Conservation (phyloP, 1,140 invertebrate genomes). For the Chironomus tepperi region DNA sequence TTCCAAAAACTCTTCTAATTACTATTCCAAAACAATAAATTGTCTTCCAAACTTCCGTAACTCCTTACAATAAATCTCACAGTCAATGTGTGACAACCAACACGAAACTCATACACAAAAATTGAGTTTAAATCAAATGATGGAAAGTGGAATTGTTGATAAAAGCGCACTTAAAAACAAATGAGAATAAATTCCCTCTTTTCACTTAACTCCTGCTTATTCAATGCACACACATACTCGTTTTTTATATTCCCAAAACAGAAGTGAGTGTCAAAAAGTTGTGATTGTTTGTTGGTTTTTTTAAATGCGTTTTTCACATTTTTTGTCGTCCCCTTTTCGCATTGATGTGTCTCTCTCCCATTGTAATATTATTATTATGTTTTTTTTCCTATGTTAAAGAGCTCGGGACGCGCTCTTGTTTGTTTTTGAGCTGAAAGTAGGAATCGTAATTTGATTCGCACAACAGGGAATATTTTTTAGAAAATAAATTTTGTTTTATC, state of each 20-base stretch:
- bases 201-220: too few species aligned
- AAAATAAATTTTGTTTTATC: not conserved
- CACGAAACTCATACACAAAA: too few species aligned
- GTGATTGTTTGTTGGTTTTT: conserved; percentile 22
- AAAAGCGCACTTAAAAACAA: conserved; percentile 1
- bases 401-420: not conserved
- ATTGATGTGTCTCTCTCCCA: not conserved
- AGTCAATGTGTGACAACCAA: too few species aligned
- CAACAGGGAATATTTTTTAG: not conserved
- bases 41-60: too few species aligned
- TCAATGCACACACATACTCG: too few species aligned
- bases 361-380: not conserved
- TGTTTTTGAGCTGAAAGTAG: conserved; percentile 2
- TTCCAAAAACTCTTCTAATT: too few species aligned
- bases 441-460: conserved; percentile 1
- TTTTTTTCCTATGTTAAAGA: not conserved
- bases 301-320: not conserved
- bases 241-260: too few species aligned
- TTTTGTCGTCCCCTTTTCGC: not conserved
- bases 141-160: too few species aligned
- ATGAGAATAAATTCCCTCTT: too few species aligned
- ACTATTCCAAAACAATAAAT: too few species aligned
- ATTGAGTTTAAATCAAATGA: too few species aligned
- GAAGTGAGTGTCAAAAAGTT: conserved; percentile 21
- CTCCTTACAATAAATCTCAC: too few species aligned